Conservation (phyloP, 1,140 invertebrate species). For the Zaprionus vittiger region DNA sequence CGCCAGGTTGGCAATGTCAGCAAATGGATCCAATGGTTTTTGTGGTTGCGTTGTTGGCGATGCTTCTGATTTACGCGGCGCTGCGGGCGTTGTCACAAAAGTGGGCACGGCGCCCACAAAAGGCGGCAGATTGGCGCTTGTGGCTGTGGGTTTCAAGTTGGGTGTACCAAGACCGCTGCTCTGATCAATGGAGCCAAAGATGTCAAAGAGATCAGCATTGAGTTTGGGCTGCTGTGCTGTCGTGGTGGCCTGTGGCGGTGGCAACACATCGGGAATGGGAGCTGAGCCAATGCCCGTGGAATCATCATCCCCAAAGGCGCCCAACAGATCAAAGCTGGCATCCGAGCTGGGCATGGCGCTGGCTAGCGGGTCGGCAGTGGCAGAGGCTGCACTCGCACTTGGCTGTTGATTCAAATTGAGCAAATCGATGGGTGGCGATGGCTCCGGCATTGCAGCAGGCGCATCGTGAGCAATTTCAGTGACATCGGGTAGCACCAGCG, state of each 20-base stretch:
- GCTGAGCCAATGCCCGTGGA: constrained; percentile 75
- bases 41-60: constrained; percentile 62
- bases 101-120: constrained; percentile 60
- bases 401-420: constrained; percentile 85
- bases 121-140: constrained; percentile 40
- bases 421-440: constrained; percentile 84
- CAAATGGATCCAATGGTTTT: constrained; percentile 85
- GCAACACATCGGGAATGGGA: constrained; percentile 75
- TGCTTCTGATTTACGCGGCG: constrained; percentile 54
- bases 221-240: constrained; percentile 55
- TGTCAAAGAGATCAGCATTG: constrained; percentile 75
- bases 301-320: constrained; percentile 85
- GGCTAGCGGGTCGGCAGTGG: constrained; percentile 52
- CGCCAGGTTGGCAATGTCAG: constrained; percentile 85
- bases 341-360: constrained; percentile 85
- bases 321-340: constrained; percentile 87
- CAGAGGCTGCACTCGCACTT: constrained; percentile 39
- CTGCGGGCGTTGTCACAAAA: constrained; percentile 71
- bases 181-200: constrained; percentile 70
- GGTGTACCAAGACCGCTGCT: constrained; percentile 44
- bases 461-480: constrained; percentile 72
- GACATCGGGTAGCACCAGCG: constrained; percentile 73
- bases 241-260: constrained; percentile 40
- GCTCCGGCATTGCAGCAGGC: constrained; percentile 61
- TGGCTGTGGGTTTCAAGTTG: constrained; percentile 48